phyloP scores from a whole-genome alignment of 2,113 vertebrate species.

The Chunga burmeisteri region DNA sequence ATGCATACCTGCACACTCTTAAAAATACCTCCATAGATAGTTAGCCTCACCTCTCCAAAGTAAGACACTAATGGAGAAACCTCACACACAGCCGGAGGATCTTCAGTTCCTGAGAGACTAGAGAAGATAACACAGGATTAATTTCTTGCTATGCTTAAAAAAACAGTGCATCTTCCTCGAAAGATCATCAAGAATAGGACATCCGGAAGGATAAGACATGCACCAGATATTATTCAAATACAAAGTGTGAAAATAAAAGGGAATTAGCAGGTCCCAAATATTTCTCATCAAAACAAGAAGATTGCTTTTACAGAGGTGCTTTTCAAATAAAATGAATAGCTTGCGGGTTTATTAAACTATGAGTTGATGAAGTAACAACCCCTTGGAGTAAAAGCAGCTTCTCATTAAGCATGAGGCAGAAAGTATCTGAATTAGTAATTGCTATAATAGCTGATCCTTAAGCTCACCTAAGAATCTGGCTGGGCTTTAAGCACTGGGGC shows the following conservation, averaged over 20 bases:
- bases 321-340: background rate
- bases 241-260: background rate
- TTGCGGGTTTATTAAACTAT: background rate
- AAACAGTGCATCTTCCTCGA: background rate
- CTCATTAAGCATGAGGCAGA: background rate
- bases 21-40: background rate
- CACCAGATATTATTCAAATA: background rate
- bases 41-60: constrained; percentile 89
- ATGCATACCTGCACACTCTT: background rate
- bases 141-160: background rate
- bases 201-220: background rate
- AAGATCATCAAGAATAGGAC: background rate
- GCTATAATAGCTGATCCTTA: background rate
- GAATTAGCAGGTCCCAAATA: background rate
- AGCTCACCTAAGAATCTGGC: background rate
- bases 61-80: constrained; percentile 92
- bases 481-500: background rate
- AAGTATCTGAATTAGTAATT: background rate
- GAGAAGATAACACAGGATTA: background rate
- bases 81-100: constrained; percentile 81
- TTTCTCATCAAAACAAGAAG: background rate
- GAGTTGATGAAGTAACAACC: background rate
- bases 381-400: background rate
- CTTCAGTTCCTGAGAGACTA: constrained; percentile 67
- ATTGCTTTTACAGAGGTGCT: background rate